Percentiles rank a stretch among this genome's conserved stretches.
Conservation (phyloP, 2,888 invertebrate genomes). For the Dioctria rufipes region DNA sequence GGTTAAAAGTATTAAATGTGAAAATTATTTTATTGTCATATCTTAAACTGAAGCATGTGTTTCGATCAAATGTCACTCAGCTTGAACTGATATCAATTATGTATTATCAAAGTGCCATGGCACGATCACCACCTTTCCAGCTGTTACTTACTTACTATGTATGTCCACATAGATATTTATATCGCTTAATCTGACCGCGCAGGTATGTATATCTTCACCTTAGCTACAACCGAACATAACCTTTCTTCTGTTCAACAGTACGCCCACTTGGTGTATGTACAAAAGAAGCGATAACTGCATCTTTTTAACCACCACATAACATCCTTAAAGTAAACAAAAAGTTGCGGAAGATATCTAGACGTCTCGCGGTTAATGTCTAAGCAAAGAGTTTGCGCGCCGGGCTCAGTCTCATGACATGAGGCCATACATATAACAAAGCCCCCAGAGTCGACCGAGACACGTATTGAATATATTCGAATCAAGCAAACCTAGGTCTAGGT, state of each 20-base stretch:
- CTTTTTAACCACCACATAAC: constrained; percentile 42
- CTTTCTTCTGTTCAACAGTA: constrained; percentile 53
- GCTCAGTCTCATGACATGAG: constrained; percentile 24
- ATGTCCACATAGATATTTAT: background rate
- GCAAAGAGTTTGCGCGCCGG: constrained; percentile 26
- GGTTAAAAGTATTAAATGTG: too few relatives aligned
- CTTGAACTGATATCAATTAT: constrained; percentile 39
- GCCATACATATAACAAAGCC: background rate
- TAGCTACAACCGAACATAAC: constrained; percentile 47
- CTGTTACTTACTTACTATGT: too few relatives aligned
- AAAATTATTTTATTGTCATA: background rate
- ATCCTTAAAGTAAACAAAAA: constrained; percentile 49
- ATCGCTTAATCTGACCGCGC: constrained; percentile 48
- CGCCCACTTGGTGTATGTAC: constrained; percentile 43
- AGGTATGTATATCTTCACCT: constrained; percentile 32
- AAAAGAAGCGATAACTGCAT: constrained; percentile 52
- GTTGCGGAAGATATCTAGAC: constrained; percentile 48
- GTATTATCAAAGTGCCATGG: constrained; percentile 11
- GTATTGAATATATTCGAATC: background rate
- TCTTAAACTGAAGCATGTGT: background rate
- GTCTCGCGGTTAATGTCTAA: constrained; percentile 49
- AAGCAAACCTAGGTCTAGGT: background rate
- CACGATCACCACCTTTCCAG: constrained; percentile 31
- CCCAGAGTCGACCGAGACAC: background rate
- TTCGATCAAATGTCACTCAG: constrained; percentile 43